Conservation (phyloP, 2,797 vertebrate species). For the Coranthus polyacanthus region DNA sequence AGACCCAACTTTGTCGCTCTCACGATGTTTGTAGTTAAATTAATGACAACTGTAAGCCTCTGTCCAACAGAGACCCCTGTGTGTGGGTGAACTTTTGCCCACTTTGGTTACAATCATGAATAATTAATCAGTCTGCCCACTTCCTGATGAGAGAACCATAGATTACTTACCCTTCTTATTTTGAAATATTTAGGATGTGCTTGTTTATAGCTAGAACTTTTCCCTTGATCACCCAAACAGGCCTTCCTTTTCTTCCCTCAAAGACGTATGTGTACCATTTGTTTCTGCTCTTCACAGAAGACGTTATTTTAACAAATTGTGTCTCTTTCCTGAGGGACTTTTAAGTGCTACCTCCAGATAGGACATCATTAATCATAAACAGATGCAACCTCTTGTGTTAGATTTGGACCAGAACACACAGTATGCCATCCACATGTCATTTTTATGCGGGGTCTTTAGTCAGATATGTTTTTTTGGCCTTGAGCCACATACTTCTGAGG, state of each 20-base stretch:
- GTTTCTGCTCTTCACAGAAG: not conserved
- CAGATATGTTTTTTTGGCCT: constrained; percentile 20
- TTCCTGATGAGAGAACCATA: constrained; percentile 81
- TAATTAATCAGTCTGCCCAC: constrained; percentile 87
- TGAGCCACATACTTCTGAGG: constrained; percentile 24
- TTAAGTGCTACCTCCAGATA: not conserved
- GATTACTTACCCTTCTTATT: constrained; percentile 83
- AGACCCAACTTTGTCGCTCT: not conserved
- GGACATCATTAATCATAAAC: too few relatives aligned
- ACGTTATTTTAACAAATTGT: constrained; percentile 4
- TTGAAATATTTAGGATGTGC: constrained; percentile 87
- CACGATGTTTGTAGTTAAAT: constrained; percentile 11
- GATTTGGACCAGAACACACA: constrained; percentile 1
- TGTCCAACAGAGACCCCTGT: constrained; percentile 37
- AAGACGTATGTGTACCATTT: not conserved
- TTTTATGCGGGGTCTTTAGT: constrained; percentile 18
- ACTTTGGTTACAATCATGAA: constrained; percentile 87
- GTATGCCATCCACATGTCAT: not conserved
- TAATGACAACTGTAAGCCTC: constrained; percentile 17
- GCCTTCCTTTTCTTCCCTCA: constrained; percentile 26
- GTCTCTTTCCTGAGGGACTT: not conserved
- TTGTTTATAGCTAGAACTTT: constrained; percentile 50
- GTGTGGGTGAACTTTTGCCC: constrained; percentile 56
- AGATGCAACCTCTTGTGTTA: not conserved
- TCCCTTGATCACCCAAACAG: too few relatives aligned